phyloP scores from a whole-genome alignment of 2,797 vertebrate genomes.

The Mus spretus region DNA sequence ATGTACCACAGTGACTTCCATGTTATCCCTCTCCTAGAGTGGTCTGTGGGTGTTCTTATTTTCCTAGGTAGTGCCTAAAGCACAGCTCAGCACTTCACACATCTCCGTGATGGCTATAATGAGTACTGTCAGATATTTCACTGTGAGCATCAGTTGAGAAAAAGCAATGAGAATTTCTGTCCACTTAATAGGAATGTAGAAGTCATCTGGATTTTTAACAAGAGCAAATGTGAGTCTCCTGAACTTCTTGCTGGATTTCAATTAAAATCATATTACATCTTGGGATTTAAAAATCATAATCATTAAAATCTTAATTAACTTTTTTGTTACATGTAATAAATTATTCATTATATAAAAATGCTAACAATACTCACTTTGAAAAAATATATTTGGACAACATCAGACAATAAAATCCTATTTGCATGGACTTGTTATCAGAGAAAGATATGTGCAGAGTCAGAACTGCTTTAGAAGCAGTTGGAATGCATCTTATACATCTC shows the following conservation, averaged over 20 bases:
- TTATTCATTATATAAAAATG: not conserved
- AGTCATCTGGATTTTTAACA: not conserved
- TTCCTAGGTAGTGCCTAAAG: not conserved
- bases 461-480: not conserved
- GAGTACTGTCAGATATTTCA: not conserved
- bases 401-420: not conserved
- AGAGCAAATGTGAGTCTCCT: not conserved
- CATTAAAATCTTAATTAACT: not conserved
- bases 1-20: not conserved
- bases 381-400: not conserved
- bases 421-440: not conserved
- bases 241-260: not conserved
- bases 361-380: not conserved
- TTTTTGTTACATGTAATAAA: not conserved
- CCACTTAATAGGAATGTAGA: not conserved
- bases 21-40: not conserved
- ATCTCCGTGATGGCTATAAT: not conserved
- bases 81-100: not conserved
- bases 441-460: fast-evolving
- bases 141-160: not conserved
- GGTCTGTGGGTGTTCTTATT: not conserved
- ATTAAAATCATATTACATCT: not conserved
- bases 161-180: not conserved
- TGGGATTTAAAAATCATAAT: not conserved
- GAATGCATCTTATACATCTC: not conserved